These are phyloP conservation scores for Tadarida brasiliensis DNA, from an alignment of 2,797 vertebrate species.

Conservation along the genomic window DNA sequence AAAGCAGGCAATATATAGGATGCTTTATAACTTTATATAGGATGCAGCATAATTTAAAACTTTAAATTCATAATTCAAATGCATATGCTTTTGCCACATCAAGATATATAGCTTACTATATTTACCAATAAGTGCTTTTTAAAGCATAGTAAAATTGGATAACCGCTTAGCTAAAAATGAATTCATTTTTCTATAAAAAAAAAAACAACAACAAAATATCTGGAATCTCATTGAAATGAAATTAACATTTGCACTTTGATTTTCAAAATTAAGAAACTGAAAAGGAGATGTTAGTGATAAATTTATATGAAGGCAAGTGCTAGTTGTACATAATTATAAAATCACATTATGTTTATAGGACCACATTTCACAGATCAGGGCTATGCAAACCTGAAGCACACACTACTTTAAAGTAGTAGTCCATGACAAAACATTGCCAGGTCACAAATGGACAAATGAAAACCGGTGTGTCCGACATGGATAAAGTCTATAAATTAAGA, in stretches of 20 bases:
- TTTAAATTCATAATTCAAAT: slow-evolving; percentile 68
- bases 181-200: slow-evolving; percentile 71
- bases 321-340: slow-evolving; percentile 73
- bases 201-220: background rate
- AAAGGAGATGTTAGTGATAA: slow-evolving; percentile 59
- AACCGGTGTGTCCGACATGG: slow-evolving; percentile 90
- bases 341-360: slow-evolving; percentile 78
- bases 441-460: slow-evolving; percentile 88
- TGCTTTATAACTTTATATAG: slow-evolving; percentile 69
- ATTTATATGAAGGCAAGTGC: slow-evolving; percentile 76
- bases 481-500: slow-evolving; percentile 95
- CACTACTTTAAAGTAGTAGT: slow-evolving; percentile 81
- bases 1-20: slow-evolving; percentile 51
- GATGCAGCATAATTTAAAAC: background rate
- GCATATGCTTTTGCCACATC: slow-evolving; percentile 49
- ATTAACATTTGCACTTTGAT: slow-evolving; percentile 67
- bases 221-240: slow-evolving; percentile 69
- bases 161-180: slow-evolving; percentile 65
- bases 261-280: slow-evolving; percentile 59
- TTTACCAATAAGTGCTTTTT: slow-evolving; percentile 70
- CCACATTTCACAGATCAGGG: slow-evolving; percentile 79
- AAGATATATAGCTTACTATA: background rate
- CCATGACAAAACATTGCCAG: slow-evolving; percentile 84
- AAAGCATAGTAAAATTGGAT: slow-evolving; percentile 62
- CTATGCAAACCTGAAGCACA: slow-evolving; percentile 83